Evolutionary conservation across 2,888 invertebrate genomes (phyloP), one percentile per base, ranked within the genome.

Genomic region (Stomorhina lunata): DNA sequence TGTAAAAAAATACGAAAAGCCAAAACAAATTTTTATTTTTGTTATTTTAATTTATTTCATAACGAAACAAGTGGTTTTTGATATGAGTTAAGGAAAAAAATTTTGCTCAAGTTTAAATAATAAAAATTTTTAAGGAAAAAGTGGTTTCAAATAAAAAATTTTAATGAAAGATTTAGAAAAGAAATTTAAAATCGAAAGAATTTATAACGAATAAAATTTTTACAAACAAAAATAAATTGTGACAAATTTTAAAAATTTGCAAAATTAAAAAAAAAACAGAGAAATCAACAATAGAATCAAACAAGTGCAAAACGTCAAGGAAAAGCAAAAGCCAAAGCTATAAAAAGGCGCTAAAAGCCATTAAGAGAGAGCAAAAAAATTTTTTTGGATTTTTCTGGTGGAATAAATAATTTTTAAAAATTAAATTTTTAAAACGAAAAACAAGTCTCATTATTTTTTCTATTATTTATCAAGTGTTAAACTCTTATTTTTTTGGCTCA

Each of bases 211-310:
- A 43, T 40, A 73, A 43, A 22, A 40, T 53, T 15, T 61, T 77
- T 32, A 40, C 50, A 77, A 77, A 7, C 68, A 68, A 81, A 81
- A 78, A 73, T 78, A 81, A 81, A 78, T 73, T 81, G 73, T 81
- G 78, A 81, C 78, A 78, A 72, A 81, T 77, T 66, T 48, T 37
- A 66, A 57, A n/a, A 34, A 15, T 79, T 66, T 66, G 32, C 20
- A 48, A 53, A 34, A 73, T 57, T 12, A 12, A 20, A 61, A 48
- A 61, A 34, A n/a, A 25, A 15, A 32, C 6, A 17, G 34, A 43
- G 9, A 15, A 20, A 37, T 50, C 4, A 72, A 72, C 3, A 57
- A 34, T 20, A 34, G 40, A 73, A 80, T 73, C 66, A 73, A 79
- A 79, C 79, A 72, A 72, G 71, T 79, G 68, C 25, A 75, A 43